These are phyloP conservation scores for Pammene fasciana DNA, from an alignment of 2,888 invertebrate genomes.

Conservation along the genomic window DNA sequence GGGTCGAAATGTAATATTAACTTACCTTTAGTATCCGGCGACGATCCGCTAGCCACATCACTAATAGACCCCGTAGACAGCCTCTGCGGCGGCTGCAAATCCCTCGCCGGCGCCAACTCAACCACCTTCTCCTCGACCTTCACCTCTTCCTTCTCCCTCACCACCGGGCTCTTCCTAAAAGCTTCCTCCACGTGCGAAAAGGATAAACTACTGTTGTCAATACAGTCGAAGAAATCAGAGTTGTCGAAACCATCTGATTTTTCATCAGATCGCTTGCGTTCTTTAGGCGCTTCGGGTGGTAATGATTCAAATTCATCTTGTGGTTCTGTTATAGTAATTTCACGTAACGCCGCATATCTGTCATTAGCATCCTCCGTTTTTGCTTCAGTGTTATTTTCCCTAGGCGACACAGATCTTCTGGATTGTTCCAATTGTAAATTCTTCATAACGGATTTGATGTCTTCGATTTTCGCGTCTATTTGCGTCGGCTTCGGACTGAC, in stretches of 20 bases:
- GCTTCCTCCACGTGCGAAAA: conserved; percentile 80
- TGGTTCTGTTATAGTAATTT: conserved; percentile 87
- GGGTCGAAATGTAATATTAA: too few relatives aligned
- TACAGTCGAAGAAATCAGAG: conserved; percentile 80
- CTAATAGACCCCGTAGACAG: conserved; percentile 85
- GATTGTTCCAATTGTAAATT: conserved; percentile 69
- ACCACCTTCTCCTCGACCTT: conserved; percentile 59
- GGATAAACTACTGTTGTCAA: conserved; percentile 79
- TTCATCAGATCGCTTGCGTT: conserved; percentile 78
- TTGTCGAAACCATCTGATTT: conserved; percentile 81
- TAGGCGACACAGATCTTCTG: conserved; percentile 71
- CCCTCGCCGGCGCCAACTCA: conserved; percentile 53
- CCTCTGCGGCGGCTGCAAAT: conserved; percentile 71
- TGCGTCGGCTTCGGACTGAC: conserved; percentile 75
- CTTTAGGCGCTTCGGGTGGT: conserved; percentile 77
- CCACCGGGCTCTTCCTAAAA: conserved; percentile 75
- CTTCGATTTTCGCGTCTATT: conserved; percentile 76
- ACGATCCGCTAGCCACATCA: conserved; percentile 85
- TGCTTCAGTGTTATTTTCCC: conserved; percentile 74
- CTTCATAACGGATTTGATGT: conserved; percentile 78
- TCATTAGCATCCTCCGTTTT: conserved; percentile 81
- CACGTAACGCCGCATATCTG: conserved; percentile 91
- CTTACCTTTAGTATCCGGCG: conserved; percentile 84
- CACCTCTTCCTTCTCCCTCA: conserved; percentile 69
- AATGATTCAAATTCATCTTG: conserved; percentile 80